Evolutionary conservation across 2,113 vertebrate genomes (phyloP), one percentile per base, ranked within the genome.

Genomic region (Melanostigma gelatinosum): DNA sequence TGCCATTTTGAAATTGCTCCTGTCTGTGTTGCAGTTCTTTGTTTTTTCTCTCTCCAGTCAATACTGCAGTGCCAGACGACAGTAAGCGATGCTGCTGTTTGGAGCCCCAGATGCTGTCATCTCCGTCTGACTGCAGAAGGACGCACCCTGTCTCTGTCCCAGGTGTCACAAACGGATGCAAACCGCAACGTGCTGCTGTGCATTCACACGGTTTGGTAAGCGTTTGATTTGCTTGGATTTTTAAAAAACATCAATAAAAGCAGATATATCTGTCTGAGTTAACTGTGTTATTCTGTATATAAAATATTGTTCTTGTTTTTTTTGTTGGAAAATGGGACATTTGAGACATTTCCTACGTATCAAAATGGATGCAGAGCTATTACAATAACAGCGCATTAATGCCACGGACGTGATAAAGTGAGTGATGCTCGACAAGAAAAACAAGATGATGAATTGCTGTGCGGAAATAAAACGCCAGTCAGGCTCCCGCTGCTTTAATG

Each of bases 41-140:
- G 42, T 62, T 60, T 63, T 20, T 60, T 63, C 16, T 55, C 48
- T 48, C 70, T 65, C 54, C 55, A 60, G 40, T 84, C 79, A 55
- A 71, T 78, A 44, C 79, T 75, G 82, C 84, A 54, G 84, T 34
- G 80, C 61, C 1, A 67, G 79, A 75, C 36, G 60, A 85, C 85
- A 83, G 76, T 65, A 69, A 75, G 77, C 55, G 82, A 84, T 69
- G 74, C 79, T 57, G 79, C 83, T 67, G 77, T 77, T 72, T n/a
- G 69, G 36, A 81, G 80, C 29, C 58, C 36, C 68, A 84, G 58
- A 77, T 72, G 79, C 87, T 85, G 84, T 83, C 82, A 77, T 74
- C 65, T 12, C 68, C 44, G 84, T 86, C 83, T 89, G 87, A 76
- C 83, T 90, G 87, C 85, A 84, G 79, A 71, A 66, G 77, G 84